Evolutionary conservation across 2,888 invertebrate species (phyloP).

Genomic region (Chrysolina oricalcia): DNA sequence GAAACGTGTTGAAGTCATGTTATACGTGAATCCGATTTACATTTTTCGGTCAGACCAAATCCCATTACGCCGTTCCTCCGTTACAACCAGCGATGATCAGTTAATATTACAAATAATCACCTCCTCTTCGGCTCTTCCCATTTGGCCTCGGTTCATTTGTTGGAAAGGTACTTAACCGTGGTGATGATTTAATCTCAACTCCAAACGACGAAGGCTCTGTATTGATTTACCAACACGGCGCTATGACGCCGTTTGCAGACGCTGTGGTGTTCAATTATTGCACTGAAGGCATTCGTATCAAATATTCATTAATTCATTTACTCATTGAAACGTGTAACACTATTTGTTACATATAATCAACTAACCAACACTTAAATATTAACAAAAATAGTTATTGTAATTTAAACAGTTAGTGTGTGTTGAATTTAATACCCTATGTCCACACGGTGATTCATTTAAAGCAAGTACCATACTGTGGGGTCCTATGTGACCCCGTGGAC

Average conservation of each 20-base stretch:
- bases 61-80: background rate
- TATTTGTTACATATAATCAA: no score
- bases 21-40: background rate
- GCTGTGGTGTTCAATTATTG: background rate
- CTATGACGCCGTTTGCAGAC: background rate
- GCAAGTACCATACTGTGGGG: no score
- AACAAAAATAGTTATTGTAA: no score
- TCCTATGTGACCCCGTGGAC: no score
- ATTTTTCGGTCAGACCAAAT: slow-evolving; percentile 4
- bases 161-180: background rate
- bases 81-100: background rate
- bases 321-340: no score
- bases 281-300: no score
- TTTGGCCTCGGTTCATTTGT: background rate
- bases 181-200: slow-evolving; percentile 6
- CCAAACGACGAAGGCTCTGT: background rate
- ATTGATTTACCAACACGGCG: slow-evolving; percentile 1
- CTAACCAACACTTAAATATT: no score
- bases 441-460: no score
- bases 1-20: slow-evolving; percentile 1
- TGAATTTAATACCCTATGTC: no score
- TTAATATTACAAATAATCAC: slow-evolving; percentile 1
- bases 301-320: background rate
- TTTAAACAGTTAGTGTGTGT: no score
- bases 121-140: background rate